These are phyloP conservation scores for Epizoanthus ramosus DNA, from an alignment of 92 coral and sea anemone genomes.

Conservation along the genomic window DNA sequence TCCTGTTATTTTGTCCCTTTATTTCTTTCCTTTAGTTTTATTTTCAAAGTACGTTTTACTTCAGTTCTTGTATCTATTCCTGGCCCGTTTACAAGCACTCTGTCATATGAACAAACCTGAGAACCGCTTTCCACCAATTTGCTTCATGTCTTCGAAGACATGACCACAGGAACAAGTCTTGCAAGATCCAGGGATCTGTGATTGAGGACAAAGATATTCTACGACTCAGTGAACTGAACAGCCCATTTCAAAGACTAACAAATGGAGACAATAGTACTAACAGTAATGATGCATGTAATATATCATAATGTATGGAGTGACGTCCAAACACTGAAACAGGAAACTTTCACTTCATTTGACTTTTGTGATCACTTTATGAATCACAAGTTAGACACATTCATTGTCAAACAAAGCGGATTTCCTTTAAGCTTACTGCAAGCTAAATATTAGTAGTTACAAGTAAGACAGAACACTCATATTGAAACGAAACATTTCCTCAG, in stretches of 20 bases:
- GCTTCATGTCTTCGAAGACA: slow-evolving; percentile 62
- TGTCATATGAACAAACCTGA: slow-evolving; percentile 50
- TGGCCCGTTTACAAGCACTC: too few relatives aligned
- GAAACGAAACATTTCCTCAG: too few relatives aligned
- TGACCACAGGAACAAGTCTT: slow-evolving; percentile 77
- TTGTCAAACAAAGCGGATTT: too few relatives aligned
- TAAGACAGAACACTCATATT: too few relatives aligned
- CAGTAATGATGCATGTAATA: not conserved
- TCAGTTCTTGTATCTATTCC: too few relatives aligned
- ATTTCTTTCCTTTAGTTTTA: too few relatives aligned
- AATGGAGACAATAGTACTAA: not conserved
- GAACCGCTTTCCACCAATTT: slow-evolving; percentile 70
- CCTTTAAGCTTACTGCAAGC: too few relatives aligned
- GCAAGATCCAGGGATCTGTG: slow-evolving; percentile 59
- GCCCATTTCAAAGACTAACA: not conserved
- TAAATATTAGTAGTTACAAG: too few relatives aligned
- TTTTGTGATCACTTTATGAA: not conserved
- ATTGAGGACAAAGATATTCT: too few relatives aligned
- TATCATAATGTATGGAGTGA: not conserved
- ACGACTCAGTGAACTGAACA: not conserved
- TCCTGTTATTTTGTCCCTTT: too few relatives aligned
- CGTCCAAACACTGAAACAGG: slow-evolving; percentile 3
- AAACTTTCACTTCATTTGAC: not conserved
- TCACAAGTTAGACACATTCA: too few relatives aligned
- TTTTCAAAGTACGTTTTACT: too few relatives aligned